Evolutionary conservation across 92 coral and sea anemone genomes (phyloP).

Genomic region (Porites evermanni): DNA sequence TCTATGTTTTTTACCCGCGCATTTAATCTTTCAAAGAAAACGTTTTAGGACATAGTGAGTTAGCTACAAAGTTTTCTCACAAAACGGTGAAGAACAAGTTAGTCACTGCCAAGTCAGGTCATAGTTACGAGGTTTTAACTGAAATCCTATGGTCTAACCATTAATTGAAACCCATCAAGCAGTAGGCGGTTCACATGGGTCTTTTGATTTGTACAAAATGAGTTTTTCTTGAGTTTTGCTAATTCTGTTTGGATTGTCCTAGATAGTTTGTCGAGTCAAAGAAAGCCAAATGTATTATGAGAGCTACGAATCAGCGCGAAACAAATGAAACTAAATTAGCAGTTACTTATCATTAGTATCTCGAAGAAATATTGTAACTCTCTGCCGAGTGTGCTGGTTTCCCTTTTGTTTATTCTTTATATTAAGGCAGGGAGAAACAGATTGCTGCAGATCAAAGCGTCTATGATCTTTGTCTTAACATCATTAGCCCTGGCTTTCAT

Average conservation of each 20-base stretch:
- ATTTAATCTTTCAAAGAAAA: neutral
- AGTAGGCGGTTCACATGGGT: too few species aligned
- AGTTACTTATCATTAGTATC: neutral
- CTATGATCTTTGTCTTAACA: neutral
- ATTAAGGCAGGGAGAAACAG: neutral
- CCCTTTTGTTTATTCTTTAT: neutral
- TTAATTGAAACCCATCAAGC: too few species aligned
- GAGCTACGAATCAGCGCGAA: neutral
- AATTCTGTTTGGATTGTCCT: too few species aligned
- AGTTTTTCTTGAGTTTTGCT: too few species aligned
- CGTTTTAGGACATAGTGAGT: neutral
- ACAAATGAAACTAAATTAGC: neutral
- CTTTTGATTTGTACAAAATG: too few species aligned
- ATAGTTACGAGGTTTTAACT: too few species aligned
- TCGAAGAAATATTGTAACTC: neutral
- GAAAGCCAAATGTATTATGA: too few species aligned
- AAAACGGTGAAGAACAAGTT: neutral
- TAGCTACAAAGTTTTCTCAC: neutral
- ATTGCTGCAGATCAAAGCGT: neutral
- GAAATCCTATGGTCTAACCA: too few species aligned
- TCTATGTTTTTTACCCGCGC: neutral
- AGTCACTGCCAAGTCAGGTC: too few species aligned
- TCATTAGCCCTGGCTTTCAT: neutral
- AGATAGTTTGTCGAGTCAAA: too few species aligned
- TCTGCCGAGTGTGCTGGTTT: neutral